Conservation (phyloP, 1,140 invertebrate genomes). For the Megalopta genalis region DNA sequence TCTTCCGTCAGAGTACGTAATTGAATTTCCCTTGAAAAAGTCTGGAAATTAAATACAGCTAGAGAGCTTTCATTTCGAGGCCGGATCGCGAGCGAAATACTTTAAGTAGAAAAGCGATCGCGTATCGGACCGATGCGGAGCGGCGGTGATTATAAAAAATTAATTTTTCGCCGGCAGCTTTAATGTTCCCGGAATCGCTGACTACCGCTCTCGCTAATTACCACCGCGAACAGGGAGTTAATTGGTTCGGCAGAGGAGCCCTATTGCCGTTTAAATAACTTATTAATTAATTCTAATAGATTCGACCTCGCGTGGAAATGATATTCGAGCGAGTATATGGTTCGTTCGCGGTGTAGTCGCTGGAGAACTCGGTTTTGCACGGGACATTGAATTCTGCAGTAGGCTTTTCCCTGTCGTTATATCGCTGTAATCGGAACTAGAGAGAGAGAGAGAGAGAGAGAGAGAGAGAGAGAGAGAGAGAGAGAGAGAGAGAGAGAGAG, state of each 20-base stretch:
- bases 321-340: not conserved
- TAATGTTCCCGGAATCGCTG: not conserved
- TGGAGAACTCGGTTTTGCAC: not conserved
- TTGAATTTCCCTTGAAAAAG: no score
- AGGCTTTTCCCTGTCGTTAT: not conserved
- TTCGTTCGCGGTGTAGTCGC: not conserved
- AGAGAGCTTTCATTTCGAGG: no score
- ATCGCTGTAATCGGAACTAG: no score
- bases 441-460: no score
- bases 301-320: not conserved
- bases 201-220: not conserved
- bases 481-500: no score
- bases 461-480: no score
- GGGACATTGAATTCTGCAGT: slow-evolving; percentile 1
- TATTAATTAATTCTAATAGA: slow-evolving; percentile 47
- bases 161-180: not conserved
- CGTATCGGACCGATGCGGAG: no score
- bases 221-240: slow-evolving; percentile 3
- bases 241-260: slow-evolving; percentile 5
- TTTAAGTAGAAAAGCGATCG: not conserved
- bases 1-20: no score
- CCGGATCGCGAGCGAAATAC: no score
- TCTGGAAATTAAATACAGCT: no score
- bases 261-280: slow-evolving; percentile 38
- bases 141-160: not conserved